These are phyloP conservation scores for Nesogale talazaci DNA, from an alignment of 2,113 vertebrate species.

Conservation along the genomic window DNA sequence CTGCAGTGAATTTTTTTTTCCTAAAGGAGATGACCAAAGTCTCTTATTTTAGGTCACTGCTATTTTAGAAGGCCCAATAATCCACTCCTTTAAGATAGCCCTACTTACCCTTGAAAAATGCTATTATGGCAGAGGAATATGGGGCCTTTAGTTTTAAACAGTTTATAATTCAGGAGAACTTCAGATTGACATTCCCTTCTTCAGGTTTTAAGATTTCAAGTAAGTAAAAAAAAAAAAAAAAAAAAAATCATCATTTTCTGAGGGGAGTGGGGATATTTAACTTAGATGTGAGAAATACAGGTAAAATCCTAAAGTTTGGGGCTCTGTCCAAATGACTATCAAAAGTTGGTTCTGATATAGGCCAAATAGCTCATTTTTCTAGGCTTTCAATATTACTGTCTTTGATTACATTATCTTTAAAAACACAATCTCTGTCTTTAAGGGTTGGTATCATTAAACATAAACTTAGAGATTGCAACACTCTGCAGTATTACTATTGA, in stretches of 20 bases:
- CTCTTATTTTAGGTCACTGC: conserved; percentile 8
- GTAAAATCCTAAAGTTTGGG: neutral
- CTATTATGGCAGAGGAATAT: neutral
- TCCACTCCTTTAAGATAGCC: neutral
- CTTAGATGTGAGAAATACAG: conserved; percentile 46
- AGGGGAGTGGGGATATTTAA: neutral
- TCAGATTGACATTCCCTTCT: neutral
- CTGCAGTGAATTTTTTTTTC: too few species aligned
- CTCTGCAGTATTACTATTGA: neutral
- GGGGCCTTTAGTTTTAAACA: neutral
- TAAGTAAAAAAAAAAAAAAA: conserved; percentile 40
- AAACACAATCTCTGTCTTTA: neutral
- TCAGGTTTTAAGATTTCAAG: neutral
- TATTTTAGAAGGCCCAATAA: neutral
- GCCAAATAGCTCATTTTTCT: neutral
- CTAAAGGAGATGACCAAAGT: neutral
- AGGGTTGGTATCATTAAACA: neutral
- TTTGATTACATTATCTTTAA: neutral
- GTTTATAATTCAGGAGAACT: neutral
- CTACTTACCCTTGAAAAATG: neutral
- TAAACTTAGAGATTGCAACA: neutral
- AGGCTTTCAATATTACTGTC: neutral
- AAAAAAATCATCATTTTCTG: conserved; percentile 13
- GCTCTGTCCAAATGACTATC: neutral
- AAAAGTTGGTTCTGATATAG: neutral